These are phyloP conservation scores for Melanotus villosus DNA, from an alignment of 2,888 invertebrate genomes.

Conservation along the genomic window DNA sequence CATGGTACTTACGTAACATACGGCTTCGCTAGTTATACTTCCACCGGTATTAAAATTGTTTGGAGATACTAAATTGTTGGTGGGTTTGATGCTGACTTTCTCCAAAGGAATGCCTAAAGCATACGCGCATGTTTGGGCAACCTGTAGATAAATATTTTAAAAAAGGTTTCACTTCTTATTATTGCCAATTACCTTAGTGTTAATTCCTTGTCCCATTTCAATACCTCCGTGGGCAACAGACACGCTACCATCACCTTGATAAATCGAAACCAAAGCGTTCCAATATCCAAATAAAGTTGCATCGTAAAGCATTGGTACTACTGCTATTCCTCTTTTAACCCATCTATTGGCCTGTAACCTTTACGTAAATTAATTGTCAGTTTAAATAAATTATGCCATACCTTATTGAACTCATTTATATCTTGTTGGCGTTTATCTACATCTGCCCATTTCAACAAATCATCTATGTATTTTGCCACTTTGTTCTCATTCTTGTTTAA, in stretches of 20 bases:
- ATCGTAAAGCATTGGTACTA: constrained; percentile 80
- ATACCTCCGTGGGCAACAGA: constrained; percentile 80
- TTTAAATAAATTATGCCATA: constrained; percentile 63
- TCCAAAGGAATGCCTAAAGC: constrained; percentile 78
- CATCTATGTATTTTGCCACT: constrained; percentile 71
- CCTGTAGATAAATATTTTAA: constrained; percentile 65
- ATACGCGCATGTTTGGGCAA: constrained; percentile 82
- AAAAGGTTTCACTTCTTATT: background rate
- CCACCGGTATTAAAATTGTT: constrained; percentile 80
- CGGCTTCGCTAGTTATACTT: constrained; percentile 80
- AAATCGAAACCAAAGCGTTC: constrained; percentile 77
- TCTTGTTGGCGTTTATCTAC: constrained; percentile 72
- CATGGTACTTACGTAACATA: constrained; percentile 69
- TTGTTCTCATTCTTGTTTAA: constrained; percentile 64
- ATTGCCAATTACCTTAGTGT: constrained; percentile 78
- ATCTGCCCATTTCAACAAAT: constrained; percentile 72
- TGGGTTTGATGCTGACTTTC: constrained; percentile 76
- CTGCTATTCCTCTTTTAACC: constrained; percentile 82
- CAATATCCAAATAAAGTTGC: constrained; percentile 70
- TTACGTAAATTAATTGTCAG: background rate
- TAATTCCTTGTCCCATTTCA: constrained; percentile 87
- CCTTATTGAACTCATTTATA: constrained; percentile 74
- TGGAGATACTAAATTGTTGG: constrained; percentile 75
- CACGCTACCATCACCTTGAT: constrained; percentile 80
- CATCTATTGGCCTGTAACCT: constrained; percentile 77